Conservation (phyloP, 2,888 invertebrate genomes). For the Norana najaformis region DNA sequence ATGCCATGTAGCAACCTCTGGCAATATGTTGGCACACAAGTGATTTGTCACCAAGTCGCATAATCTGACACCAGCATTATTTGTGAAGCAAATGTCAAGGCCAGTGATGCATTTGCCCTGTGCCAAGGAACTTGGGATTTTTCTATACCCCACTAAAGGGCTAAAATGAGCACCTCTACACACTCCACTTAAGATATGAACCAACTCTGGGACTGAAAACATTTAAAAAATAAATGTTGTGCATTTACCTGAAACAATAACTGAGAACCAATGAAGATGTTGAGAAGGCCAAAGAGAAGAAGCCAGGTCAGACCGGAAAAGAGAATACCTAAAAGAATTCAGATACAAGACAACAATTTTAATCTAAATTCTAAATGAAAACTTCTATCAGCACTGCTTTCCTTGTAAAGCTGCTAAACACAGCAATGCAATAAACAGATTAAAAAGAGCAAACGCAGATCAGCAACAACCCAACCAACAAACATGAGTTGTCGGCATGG, state of each 20-base stretch:
- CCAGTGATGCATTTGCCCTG: too few species aligned
- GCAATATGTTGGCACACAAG: too few species aligned
- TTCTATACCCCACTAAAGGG: too few species aligned
- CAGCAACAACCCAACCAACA: too few species aligned
- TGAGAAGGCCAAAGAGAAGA: slow-evolving; percentile 74
- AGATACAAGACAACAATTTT: neutral
- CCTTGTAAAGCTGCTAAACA: neutral
- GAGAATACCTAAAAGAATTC: slow-evolving; percentile 67
- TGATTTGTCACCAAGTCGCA: too few species aligned
- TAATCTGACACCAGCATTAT: too few species aligned
- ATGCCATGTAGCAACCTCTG: too few species aligned
- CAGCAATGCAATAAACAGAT: too few species aligned
- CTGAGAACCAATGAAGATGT: slow-evolving; percentile 82
- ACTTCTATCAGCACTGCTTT: neutral
- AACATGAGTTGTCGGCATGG: too few species aligned
- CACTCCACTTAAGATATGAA: neutral
- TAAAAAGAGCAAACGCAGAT: too few species aligned
- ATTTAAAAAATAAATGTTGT: neutral
- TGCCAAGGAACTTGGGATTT: too few species aligned
- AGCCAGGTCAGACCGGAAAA: slow-evolving; percentile 81
- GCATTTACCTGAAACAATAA: slow-evolving; percentile 71
- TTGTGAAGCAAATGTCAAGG: too few species aligned
- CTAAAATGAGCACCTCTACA: neutral
- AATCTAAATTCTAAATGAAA: neutral
- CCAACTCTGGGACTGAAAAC: neutral